Percentiles rank a stretch among this genome's conserved stretches.
These are phyloP conservation scores for Opisthocomus hoazin DNA, from an alignment of 2,113 vertebrate genomes.

Conservation along the genomic window DNA sequence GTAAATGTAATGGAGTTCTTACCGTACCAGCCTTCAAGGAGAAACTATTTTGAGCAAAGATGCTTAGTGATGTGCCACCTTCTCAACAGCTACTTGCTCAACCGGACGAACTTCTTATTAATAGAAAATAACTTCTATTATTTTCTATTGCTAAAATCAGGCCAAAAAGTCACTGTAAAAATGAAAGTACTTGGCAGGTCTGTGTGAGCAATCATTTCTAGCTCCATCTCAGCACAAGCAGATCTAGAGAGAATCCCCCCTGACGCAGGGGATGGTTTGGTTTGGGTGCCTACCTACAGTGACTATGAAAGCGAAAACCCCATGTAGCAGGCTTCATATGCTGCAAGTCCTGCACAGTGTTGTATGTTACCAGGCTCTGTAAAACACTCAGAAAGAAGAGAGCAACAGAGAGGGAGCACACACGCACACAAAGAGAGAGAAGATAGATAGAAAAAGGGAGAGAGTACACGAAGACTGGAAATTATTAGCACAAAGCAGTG, in stretches of 20 bases:
- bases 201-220: rapidly evolving
- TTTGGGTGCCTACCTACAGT: not conserved
- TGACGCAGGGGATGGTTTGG: not conserved
- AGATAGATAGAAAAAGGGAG: not conserved
- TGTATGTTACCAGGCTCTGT: not conserved
- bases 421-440: not conserved
- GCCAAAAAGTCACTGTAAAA: not conserved
- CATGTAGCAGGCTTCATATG: not conserved
- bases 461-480: not conserved
- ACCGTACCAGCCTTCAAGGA: not conserved
- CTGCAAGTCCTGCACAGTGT: not conserved
- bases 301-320: not conserved
- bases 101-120: not conserved
- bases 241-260: not conserved
- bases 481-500: not conserved
- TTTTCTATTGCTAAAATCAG: not conserved
- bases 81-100: not conserved
- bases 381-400: not conserved
- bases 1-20: not conserved
- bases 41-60: not conserved
- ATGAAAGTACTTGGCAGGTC: not conserved
- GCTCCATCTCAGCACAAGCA: not conserved
- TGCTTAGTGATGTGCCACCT: not conserved
- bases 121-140: not conserved
- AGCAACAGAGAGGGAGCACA: not conserved